These are phyloP conservation scores for Conopomorpha cramerella DNA, from an alignment of 1,140 invertebrate genomes.

Conservation along the genomic window DNA sequence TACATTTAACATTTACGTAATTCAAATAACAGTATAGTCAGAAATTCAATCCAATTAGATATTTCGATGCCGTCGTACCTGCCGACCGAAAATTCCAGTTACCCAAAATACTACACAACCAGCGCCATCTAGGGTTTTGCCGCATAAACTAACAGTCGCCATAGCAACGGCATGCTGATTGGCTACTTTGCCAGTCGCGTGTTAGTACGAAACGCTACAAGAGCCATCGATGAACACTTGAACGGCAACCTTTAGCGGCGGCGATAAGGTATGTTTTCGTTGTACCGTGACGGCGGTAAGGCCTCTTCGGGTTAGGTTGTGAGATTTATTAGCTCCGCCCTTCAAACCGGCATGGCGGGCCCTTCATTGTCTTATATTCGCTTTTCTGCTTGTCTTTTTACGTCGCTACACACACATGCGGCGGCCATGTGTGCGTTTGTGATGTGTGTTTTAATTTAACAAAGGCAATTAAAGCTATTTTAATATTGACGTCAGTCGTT, in stretches of 20 bases:
- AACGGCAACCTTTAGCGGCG: slow-evolving; percentile 26
- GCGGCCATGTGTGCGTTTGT: background rate
- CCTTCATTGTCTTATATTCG: slow-evolving; percentile 27
- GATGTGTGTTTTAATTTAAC: background rate
- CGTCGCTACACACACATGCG: slow-evolving; percentile 15
- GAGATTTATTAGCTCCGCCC: slow-evolving; percentile 43
- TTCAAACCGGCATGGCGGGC: slow-evolving; percentile 40
- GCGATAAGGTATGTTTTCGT: too few species aligned
- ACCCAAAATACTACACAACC: too few species aligned
- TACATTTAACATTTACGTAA: too few species aligned
- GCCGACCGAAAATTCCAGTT: too few species aligned
- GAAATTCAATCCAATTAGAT: too few species aligned
- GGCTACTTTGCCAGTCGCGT: slow-evolving; percentile 26
- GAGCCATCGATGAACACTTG: slow-evolving; percentile 13
- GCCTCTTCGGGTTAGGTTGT: too few species aligned
- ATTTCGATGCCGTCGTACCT: too few species aligned
- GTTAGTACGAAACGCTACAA: slow-evolving; percentile 18
- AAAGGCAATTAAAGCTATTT: too few species aligned
- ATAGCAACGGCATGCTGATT: slow-evolving; percentile 47
- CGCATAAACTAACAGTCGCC: slow-evolving; percentile 18
- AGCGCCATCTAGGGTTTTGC: slow-evolving; percentile 32
- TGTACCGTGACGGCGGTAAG: too few species aligned
- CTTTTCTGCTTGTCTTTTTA: slow-evolving; percentile 33
- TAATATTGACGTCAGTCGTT: background rate
- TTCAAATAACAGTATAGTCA: too few species aligned